Conservation (phyloP, 2,113 vertebrate genomes). For the Sinocyclocheilus maitianheensis region DNA sequence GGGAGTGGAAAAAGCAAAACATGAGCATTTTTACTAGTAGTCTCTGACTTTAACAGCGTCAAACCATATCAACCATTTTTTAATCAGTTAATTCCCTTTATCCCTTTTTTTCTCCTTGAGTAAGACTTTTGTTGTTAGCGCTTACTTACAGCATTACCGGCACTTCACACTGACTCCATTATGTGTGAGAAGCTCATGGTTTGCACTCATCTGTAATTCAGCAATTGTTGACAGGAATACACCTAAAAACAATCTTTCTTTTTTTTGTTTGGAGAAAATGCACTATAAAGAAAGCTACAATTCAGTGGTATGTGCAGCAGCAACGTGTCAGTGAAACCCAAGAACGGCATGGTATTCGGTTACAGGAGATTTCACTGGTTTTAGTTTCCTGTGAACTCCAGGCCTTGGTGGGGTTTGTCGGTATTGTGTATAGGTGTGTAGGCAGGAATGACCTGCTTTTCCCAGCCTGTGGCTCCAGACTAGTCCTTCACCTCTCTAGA, state of each 20-base stretch:
- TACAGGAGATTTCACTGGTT: constrained; percentile 50
- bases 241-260: background rate
- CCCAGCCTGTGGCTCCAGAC: constrained; percentile 47
- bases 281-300: constrained; percentile 3
- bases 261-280: background rate
- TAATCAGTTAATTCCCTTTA: constrained; percentile 31
- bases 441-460: constrained; percentile 56
- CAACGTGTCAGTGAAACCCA: constrained; percentile 35
- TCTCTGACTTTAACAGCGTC: background rate
- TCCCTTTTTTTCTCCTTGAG: background rate
- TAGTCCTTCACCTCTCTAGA: constrained; percentile 28
- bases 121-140: background rate
- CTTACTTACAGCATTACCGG: background rate
- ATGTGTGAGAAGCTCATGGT: background rate
- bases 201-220: background rate
- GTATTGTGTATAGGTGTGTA: constrained; percentile 50
- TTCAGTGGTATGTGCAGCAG: background rate
- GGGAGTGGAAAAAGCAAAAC: background rate
- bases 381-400: constrained; percentile 50
- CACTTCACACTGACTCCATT: too few relatives aligned
- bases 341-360: constrained; percentile 32
- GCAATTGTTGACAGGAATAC: background rate
- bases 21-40: background rate
- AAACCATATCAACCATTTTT: background rate
- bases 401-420: constrained; percentile 32